Conservation (phyloP, 2,797 vertebrate genomes). For the Gymnoscopelus braueri region DNA sequence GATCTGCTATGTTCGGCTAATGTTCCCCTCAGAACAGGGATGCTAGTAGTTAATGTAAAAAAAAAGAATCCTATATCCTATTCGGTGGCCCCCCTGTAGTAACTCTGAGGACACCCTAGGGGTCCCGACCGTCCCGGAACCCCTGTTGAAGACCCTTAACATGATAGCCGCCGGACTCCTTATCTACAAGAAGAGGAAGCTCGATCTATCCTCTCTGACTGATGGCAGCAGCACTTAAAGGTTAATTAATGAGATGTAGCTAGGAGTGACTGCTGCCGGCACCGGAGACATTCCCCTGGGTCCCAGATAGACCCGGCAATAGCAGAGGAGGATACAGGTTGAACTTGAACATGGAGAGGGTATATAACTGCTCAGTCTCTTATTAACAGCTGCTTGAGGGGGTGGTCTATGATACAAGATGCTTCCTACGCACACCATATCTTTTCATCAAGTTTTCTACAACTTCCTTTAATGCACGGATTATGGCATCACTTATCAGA, state of each 20-base stretch:
- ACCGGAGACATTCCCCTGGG: constrained; percentile 65
- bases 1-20: no score
- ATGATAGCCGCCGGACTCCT: constrained; percentile 41
- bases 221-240: constrained; percentile 68
- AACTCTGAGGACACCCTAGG: no score
- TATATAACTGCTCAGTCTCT: constrained; percentile 53
- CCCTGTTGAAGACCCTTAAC: no score
- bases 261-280: constrained; percentile 61
- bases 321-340: constrained; percentile 63
- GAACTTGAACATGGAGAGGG: constrained; percentile 21
- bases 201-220: constrained; percentile 40
- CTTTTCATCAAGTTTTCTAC: constrained; percentile 47
- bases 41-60: no score
- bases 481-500: constrained; percentile 58
- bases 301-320: constrained; percentile 42
- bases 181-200: constrained; percentile 43
- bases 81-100: constrained; percentile 10
- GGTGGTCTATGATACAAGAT: no score
- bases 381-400: no score
- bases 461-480: constrained; percentile 49
- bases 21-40: no score
- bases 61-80: no score
- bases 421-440: constrained; percentile 14
- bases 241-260: constrained; percentile 77
- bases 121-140: no score